Conservation (phyloP, 2,113 vertebrate species). For the pig (Sus scrofa) region T2T-Sscrofa CM000815.6:129248001-129248500, state of each 20-base stretch:
- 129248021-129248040: background rate
- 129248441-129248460: background rate
- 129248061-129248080: background rate
- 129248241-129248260: background rate
- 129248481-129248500: background rate
- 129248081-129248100: constrained; percentile 67
- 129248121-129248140: background rate
- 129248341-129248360: background rate
- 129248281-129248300: background rate
- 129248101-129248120: constrained; percentile 10
- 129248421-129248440: fast-evolving
- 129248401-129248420: background rate
- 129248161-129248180: constrained; percentile 1
- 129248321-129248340: background rate
- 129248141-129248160: constrained; percentile 2
- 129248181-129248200: constrained; percentile 73
- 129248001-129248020: background rate
- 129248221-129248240: background rate
- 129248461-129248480: background rate
- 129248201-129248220: background rate
- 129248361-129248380: too few species aligned
- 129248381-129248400: background rate
- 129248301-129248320: background rate
- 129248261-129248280: background rate
- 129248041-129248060: background rate